A percentile compares a stretch with the other conserved stretches of the same genome.
phyloP scores from a whole-genome alignment of 64 coral and sea anemone genomes.

The Trachythela sp. region DNA sequence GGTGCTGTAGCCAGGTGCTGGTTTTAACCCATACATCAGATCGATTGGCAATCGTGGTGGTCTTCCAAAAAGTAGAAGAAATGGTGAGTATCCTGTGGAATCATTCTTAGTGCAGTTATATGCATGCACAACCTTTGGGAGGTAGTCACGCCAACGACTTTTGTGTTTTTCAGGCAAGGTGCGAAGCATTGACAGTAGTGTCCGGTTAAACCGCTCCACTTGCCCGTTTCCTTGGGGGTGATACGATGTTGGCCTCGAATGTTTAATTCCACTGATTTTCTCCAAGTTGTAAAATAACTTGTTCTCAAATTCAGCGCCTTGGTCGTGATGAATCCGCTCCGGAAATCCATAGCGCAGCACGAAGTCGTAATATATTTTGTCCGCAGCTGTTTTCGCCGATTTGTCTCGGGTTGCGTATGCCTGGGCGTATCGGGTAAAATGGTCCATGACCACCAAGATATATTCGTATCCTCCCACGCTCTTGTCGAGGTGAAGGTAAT shows the following conservation, averaged over 20 bases:
- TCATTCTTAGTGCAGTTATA: background rate
- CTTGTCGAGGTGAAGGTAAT: slow-evolving; percentile 3
- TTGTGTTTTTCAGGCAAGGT: background rate
- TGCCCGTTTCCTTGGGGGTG: background rate
- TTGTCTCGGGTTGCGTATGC: background rate
- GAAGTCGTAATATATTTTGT: background rate
- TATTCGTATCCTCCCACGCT: slow-evolving; percentile 16
- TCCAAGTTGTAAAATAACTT: background rate
- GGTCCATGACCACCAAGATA: slow-evolving; percentile 13
- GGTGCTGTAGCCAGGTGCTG: background rate
- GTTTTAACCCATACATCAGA: background rate
- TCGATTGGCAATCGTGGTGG: background rate
- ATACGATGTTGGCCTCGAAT: background rate
- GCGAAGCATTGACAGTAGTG: background rate
- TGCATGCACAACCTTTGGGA: background rate
- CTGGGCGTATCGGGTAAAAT: slow-evolving; percentile 25
- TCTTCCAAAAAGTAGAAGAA: background rate
- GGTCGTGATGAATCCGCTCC: slow-evolving; percentile 29
- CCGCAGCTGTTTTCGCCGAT: background rate
- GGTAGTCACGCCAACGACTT: background rate
- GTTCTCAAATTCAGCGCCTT: slow-evolving; percentile 1
- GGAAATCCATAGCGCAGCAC: background rate
- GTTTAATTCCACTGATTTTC: background rate
- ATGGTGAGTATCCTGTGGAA: background rate
- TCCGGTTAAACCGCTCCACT: background rate